phyloP scores from a whole-genome alignment of 2,113 vertebrate species.

The Aldabrachelys gigantea region DNA sequence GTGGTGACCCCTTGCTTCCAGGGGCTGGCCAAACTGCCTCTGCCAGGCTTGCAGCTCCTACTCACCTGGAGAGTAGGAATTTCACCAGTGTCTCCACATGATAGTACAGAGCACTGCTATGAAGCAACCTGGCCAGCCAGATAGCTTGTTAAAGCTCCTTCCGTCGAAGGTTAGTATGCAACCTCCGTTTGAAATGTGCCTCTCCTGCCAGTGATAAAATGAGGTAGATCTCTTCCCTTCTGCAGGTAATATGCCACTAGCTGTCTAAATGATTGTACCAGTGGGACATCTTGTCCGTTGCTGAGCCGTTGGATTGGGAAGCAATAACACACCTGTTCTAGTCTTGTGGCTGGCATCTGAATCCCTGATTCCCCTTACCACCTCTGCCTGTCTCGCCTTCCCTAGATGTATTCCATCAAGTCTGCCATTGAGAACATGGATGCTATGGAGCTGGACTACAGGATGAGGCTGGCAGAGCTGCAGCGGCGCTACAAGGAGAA shows the following conservation, averaged over 20 bases:
- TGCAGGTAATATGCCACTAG: neutral
- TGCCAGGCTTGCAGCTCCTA: rapidly evolving
- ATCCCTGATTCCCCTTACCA: neutral
- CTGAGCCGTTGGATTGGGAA: neutral
- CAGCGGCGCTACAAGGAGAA: conserved; percentile 95
- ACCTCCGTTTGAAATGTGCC: neutral
- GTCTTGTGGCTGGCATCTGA: neutral
- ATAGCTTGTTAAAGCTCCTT: neutral
- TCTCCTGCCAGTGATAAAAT: neutral
- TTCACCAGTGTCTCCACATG: neutral
- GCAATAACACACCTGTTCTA: neutral
- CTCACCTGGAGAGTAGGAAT: neutral
- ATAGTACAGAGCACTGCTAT: neutral
- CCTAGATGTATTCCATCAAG: conserved; percentile 92
- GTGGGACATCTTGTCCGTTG: neutral
- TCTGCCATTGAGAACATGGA: conserved; percentile 92
- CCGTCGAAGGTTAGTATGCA: neutral
- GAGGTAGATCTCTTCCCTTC: neutral
- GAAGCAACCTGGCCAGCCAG: neutral
- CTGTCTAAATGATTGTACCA: neutral
- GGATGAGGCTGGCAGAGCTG: conserved; percentile 92
- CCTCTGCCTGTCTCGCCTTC: neutral
- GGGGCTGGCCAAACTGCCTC: neutral
- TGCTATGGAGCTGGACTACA: conserved; percentile 91
- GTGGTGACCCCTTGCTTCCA: neutral